Base-by-base conservation (phyloP, 2,113 vertebrate species). In the Prolemur simus region DNA sequence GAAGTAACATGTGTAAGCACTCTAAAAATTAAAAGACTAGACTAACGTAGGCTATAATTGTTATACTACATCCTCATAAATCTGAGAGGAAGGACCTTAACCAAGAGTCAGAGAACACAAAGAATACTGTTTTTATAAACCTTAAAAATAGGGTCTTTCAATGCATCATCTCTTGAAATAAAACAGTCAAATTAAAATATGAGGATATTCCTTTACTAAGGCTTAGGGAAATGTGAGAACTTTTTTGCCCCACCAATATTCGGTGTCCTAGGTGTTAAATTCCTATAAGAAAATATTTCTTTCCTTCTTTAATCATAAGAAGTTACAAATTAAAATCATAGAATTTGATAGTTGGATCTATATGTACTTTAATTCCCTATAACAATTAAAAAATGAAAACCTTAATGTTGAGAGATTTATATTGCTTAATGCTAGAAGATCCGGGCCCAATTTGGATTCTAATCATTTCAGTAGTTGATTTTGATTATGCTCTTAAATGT, bases 271-370 rank as follows among this genome's bases (percentile, higher is more conserved):
- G 27, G 25, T 82, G 60, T 63, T 91, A 54, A 34, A 47, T 84
- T 85, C 42, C 84, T 97, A 93, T 20, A 32, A 32, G 56, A 4
- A 93, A 96, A 80, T n/a, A 45, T 76, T 68, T 92, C 8, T 90
- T 77, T 73, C 34, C 47, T 49, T n/a, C 80, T 88, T 87, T 84
- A 69, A 64, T 14, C 32, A 66, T 52, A 83, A 93, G 21, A 68
- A 91, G 64, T 56, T 45, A 54, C 58, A 77, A 87, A 66, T 81
- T 77, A 66, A 23, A 91, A 71, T 45, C 34, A 80, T 1, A 64
- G 11, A 85, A 81, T 58, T 89, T 94, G 54, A 94, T 27, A 27
- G 34, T 71, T 66, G 60, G 0, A 4, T 71, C 25, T 73, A 8
- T 34, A 21, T 13, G 29, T 68, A 68, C 84, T 82, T 80, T 39